Base-by-base conservation (phyloP, 1,140 invertebrate species). In the Camponotus vicinus region DNA sequence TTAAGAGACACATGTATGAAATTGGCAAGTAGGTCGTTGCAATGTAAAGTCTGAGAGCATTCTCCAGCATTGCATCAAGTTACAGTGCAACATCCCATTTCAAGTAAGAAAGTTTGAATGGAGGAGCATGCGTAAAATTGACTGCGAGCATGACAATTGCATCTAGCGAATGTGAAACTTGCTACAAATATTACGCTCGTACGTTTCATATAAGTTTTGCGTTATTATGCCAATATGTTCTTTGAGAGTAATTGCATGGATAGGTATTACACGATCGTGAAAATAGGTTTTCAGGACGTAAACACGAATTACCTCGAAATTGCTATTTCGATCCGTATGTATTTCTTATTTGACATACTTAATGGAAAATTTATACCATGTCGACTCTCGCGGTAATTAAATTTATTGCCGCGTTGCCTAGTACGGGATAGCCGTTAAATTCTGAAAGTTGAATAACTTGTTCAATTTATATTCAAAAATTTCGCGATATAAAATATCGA, bases 161-260 rank as follows among this genome's bases (percentile, higher is more conserved):
- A 49, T 45, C 59, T 61, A 79, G 87, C 87, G 78, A 76, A 83
- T 89, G 88, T 77, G 87, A 89, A 88, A 89, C 85, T 71, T 55
- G 75, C 75, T 32, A 76, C 69, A 76, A 86, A 52, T 86, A 75
- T 83, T 83, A 83, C 57, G 18, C 27, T 49, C 69, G 40, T 21
- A 21, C 21, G 37, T 34, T 42, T 42, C 55, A 8, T 73, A 75
- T 55, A 83, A 83, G 63, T 83, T 83, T 69, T 40, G 55, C 55
- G 15, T 83, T 71, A 73, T 83, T 75, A 57, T 27, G 69, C 69
- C 69, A 63, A 83, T 73, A 75, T 42, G 15, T 4, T 52, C 55
- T 49, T 69, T 13, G 40, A 37, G 55, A 83, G 55, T 71, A 83
- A 69, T 83, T 83, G 69, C 40, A 69, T 63, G 34, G 69, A 40